Conservation (phyloP, 64 coral and sea anemone species). For the Hydrozoanthus tunicans region DNA sequence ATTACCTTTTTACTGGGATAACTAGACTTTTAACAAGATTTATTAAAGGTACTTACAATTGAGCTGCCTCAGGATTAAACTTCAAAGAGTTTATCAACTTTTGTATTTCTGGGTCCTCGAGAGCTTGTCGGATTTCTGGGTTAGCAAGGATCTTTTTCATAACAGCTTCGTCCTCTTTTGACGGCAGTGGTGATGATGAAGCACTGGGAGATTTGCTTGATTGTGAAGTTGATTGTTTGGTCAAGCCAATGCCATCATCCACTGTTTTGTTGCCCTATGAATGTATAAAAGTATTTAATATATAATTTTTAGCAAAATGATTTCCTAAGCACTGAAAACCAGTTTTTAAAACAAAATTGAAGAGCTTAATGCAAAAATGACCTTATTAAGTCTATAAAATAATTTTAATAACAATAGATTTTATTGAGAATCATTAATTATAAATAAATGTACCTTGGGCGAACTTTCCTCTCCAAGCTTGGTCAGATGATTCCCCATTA, state of each 20-base stretch:
- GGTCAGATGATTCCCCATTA: conserved; percentile 75
- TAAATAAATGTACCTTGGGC: background rate
- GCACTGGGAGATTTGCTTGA: background rate
- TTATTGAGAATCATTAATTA: background rate
- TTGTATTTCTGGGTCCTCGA: conserved; percentile 79
- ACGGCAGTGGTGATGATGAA: conserved; percentile 39
- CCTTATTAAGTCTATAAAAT: no score
- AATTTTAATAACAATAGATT: no score
- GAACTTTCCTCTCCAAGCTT: conserved; percentile 34
- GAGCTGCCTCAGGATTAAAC: conserved; percentile 75
- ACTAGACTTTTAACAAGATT: background rate
- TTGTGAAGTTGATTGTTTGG: conserved; percentile 32
- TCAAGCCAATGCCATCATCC: conserved; percentile 45
- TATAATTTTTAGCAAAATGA: background rate
- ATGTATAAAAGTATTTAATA: background rate
- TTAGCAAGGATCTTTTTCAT: conserved; percentile 79
- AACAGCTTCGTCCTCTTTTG: conserved; percentile 71
- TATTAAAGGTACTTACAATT: conserved; percentile 53
- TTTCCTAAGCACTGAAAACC: background rate
- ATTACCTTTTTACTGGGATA: background rate
- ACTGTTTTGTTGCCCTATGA: background rate
- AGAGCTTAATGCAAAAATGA: no score
- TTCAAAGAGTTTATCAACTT: conserved; percentile 71
- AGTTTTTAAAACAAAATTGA: background rate
- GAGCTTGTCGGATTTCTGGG: conserved; percentile 68